A percentile compares a stretch with the other conserved stretches of the same genome.
These are phyloP conservation scores for Fissipunctia ypsillon DNA, from an alignment of 2,888 invertebrate genomes.

Conservation along the genomic window DNA sequence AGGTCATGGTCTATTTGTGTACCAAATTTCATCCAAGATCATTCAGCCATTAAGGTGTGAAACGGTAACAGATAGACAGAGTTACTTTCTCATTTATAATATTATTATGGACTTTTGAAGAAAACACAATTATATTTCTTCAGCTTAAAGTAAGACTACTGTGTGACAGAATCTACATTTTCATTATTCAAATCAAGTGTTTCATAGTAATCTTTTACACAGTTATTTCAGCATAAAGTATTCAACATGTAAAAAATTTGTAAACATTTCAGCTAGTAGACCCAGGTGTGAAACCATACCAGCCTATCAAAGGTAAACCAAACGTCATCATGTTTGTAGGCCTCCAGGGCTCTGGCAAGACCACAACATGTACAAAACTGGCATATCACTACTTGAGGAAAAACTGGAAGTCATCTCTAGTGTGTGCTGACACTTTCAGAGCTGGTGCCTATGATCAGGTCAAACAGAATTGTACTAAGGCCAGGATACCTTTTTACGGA, in stretches of 20 bases:
- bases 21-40: too few relatives aligned
- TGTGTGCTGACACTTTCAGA: slow-evolving; percentile 99
- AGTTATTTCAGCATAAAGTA: neutral
- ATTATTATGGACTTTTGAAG: neutral
- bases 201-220: neutral
- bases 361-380: slow-evolving; percentile 99
- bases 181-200: neutral
- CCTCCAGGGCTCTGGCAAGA: slow-evolving; percentile 99
- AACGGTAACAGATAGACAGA: too few relatives aligned
- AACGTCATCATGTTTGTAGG: slow-evolving; percentile 99
- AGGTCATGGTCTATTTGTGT: too few relatives aligned
- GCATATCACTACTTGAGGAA: slow-evolving; percentile 99
- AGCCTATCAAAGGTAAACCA: slow-evolving; percentile 97
- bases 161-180: neutral
- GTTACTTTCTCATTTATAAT: too few relatives aligned
- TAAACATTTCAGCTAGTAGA: slow-evolving; percentile 94
- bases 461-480: slow-evolving; percentile 99
- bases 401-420: slow-evolving; percentile 99
- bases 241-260: neutral
- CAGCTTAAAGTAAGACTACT: neutral
- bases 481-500: slow-evolving; percentile 99
- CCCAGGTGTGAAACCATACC: slow-evolving; percentile 99
- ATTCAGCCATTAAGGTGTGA: too few relatives aligned
- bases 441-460: slow-evolving; percentile 99
- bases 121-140: neutral